Evolutionary conservation across 1,140 invertebrate species (phyloP), one percentile per base, ranked within the genome.

Genomic region (Tetragnatha versicolor): DNA sequence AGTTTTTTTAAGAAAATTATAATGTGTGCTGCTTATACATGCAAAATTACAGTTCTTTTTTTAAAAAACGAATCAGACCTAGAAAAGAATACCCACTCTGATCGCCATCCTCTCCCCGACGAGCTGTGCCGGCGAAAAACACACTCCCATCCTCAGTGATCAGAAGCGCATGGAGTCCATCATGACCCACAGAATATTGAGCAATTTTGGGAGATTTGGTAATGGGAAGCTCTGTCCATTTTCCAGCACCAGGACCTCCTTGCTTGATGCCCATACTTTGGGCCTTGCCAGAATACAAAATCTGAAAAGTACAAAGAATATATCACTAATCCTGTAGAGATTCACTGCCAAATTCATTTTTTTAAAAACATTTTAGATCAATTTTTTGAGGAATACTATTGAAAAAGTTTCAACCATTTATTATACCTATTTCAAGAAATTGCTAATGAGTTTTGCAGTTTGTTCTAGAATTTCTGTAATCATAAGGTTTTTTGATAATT

Each of bases 51-150:
- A n/a, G n/a, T n/a, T n/a, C n/a, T n/a, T n/a, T n/a, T 33, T 61
- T 61, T n/a, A 14, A 33, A 25, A 61, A 2, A 61, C 14, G 35
- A 45, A 20, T 42, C 20, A 9, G 25, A 45, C 25, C 45, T 1
- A 27, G 2, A 20, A 47, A 49, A 72, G 37, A 68, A 53, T 20
- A 53, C 66, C 39, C 49, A 85, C 85, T 85, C 83, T 86, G 85
- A 84, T 98, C 96, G 0, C 95, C 96, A 87, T 98, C 96, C 86
- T 98, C 96, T 49, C 96, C 96, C 10, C 96, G 88, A n/a, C 93
- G 89, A 0, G 96, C 92, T 17, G 93, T 93, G 0, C 96, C 96
- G 60, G 91, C 91, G 88, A 96, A 96, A 83, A 92, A 92, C 0
- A 94, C 93, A 7, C 91, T 91, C 0, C 96, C 96, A 85, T 97